These are phyloP conservation scores for Agrotis puta DNA, from an alignment of 2,888 invertebrate species.

Conservation along the genomic window DNA sequence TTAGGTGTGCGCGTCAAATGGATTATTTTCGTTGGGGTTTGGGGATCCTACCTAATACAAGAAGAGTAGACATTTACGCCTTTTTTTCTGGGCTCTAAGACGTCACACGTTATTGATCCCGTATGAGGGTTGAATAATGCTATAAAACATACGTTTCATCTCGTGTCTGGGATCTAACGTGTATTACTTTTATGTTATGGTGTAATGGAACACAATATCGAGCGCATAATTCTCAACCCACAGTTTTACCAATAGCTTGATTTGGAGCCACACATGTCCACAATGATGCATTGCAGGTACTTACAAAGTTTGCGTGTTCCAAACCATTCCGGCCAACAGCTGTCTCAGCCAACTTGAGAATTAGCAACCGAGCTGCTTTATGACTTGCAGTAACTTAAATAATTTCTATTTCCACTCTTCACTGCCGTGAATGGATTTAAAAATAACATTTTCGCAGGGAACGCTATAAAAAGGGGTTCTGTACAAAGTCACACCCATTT, in stretches of 20 bases:
- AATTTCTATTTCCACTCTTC: conserved; percentile 35
- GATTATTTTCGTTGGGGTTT: conserved; percentile 35
- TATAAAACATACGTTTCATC: conserved; percentile 51
- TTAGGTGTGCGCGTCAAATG: conserved; percentile 40
- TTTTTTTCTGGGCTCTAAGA: conserved; percentile 43
- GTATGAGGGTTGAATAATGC: conserved; percentile 52
- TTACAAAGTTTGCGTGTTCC: conserved; percentile 76
- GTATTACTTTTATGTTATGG: conserved; percentile 39
- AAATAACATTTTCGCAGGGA: conserved; percentile 62
- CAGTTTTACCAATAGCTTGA: conserved; percentile 29
- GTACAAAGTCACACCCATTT: conserved; percentile 70
- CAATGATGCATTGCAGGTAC: conserved; percentile 84
- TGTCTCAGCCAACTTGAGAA: conserved; percentile 39
- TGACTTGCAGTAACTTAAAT: conserved; percentile 30
- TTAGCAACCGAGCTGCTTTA: conserved; percentile 43
- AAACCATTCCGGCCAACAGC: conserved; percentile 67
- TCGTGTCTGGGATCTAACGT: conserved; percentile 21
- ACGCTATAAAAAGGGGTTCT: conserved; percentile 63
- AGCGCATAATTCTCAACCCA: background rate
- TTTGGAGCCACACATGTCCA: conserved; percentile 57
- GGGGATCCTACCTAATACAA: conserved; percentile 12
- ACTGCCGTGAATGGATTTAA: conserved; percentile 57
- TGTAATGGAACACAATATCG: conserved; percentile 25
- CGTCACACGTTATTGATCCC: conserved; percentile 58
- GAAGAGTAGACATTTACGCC: conserved; percentile 35